Base-by-base conservation (phyloP, 2,888 invertebrate genomes). In the Griposia aprilina region DNA sequence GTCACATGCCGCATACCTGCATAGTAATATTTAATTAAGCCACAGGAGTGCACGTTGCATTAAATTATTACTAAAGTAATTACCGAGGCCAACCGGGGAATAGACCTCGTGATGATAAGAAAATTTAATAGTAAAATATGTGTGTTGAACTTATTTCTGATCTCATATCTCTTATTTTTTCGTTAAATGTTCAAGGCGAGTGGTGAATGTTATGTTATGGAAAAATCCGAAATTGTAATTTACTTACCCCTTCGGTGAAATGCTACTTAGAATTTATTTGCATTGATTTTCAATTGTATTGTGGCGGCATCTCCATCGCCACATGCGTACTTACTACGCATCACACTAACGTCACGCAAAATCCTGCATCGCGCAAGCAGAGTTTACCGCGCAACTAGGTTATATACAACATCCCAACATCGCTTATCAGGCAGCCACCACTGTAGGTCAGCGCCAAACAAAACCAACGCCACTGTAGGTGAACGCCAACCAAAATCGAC, bases 11-110 rank as follows among this genome's bases (percentile, higher is more conserved):
- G 3, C 26, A 23, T 20, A 52, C 2, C 59, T 62, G 52, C 36
- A 81, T 70, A 62, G 20, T 52, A 17, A 52, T 80, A 71, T 62
- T 26, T 23, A 62, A 60, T 78, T 81, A 55, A 83, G 50, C 65
- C 59, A n/a, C 60, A 30, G 60, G 45, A 59, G 70, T 80, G 66
- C 81, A 71, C 52, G 45, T 59, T 80, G 85, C 73, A 82, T 70
- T 80, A 84, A 80, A 82, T 84, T 72, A 84, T 84, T 84, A 71
- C 36, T n/a, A 59, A 80, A 80, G 70, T 74, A 82, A 82, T 82
- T 85, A 82, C 71, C 0, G 8, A 45, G 36, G 30, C 63, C 50
- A 50, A 5, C 78, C 11, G 23, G 81, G 74, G 81, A 72, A 74
- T 74, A 59, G 17, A 68, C 26, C 20, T 52, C 26, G 63, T 10